A percentile compares a stretch with the other conserved stretches of the same genome.
Evolutionary conservation across 2,888 invertebrate genomes (phyloP).

Genomic region (Callyntrura guangdongensis): DNA sequence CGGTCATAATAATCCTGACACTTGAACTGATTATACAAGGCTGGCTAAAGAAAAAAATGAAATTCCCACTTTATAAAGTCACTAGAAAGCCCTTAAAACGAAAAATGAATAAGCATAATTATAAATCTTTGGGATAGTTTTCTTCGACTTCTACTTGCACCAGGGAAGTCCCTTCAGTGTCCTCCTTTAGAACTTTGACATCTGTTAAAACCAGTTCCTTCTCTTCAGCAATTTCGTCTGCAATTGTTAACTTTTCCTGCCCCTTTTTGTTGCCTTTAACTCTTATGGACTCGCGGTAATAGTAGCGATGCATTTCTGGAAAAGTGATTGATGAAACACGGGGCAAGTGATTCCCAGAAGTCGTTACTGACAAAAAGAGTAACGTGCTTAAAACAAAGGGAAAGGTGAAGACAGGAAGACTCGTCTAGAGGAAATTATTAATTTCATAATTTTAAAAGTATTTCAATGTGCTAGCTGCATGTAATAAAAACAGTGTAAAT

Average conservation of each 20-base stretch:
- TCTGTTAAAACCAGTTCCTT: slow-evolving; percentile 82
- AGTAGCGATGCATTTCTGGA: slow-evolving; percentile 86
- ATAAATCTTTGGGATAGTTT: too few relatives aligned
- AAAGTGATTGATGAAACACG: slow-evolving; percentile 85
- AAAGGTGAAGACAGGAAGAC: slow-evolving; percentile 85
- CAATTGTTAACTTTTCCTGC: not conserved
- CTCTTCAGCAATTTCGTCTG: slow-evolving; percentile 78
- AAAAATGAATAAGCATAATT: too few relatives aligned
- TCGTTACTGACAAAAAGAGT: slow-evolving; percentile 86
- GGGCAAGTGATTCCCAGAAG: slow-evolving; percentile 85
- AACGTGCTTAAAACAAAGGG: slow-evolving; percentile 86
- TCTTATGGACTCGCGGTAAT: slow-evolving; percentile 81
- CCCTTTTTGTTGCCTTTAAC: slow-evolving; percentile 14
- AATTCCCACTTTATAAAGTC: too few relatives aligned
- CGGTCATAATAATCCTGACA: too few relatives aligned
- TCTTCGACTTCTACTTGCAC: slow-evolving; percentile 11
- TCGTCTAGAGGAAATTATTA: slow-evolving; percentile 76
- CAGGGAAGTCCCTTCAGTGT: slow-evolving; percentile 1
- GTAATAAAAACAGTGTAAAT: not conserved
- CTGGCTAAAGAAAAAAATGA: too few relatives aligned
- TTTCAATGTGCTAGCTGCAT: not conserved
- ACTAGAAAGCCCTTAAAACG: too few relatives aligned
- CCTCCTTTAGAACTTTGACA: slow-evolving; percentile 81
- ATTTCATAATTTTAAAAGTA: too few relatives aligned
- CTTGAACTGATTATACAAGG: too few relatives aligned